Conservation (phyloP, 2,888 invertebrate species). For the Pollenia angustigena region DNA sequence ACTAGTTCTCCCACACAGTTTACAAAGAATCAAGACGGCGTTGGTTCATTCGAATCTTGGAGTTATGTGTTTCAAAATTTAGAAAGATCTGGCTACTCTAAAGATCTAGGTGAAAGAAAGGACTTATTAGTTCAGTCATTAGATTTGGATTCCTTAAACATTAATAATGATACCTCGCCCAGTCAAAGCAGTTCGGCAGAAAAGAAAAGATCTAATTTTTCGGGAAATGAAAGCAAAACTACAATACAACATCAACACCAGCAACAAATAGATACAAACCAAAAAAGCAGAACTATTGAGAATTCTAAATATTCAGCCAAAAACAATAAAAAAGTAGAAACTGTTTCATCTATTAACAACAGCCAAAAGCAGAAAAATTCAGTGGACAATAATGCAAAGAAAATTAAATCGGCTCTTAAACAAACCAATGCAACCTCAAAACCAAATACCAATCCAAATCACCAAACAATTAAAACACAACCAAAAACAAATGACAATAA, state of each 20-base stretch:
- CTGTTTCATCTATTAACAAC: conserved; percentile 27
- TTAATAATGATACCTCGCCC: conserved; percentile 76
- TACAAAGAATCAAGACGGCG: conserved; percentile 87
- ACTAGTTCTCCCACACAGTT: conserved; percentile 78
- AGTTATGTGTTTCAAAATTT: conserved; percentile 91
- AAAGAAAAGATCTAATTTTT: conserved; percentile 48
- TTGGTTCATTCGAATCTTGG: conserved; percentile 90
- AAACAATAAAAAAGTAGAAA: conserved; percentile 42
- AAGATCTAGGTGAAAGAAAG: conserved; percentile 88
- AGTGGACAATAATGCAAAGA: conserved; percentile 74
- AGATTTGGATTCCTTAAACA: conserved; percentile 81
- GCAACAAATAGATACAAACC: conserved; percentile 36
- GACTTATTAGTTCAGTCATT: conserved; percentile 85
- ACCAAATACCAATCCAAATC: conserved; percentile 12
- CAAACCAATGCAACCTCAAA: conserved; percentile 53
- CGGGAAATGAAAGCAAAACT: conserved; percentile 39
- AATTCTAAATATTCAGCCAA: conserved; percentile 37
- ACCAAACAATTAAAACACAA: conserved; percentile 54
- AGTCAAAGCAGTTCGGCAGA: conserved; percentile 58
- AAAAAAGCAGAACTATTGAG: conserved; percentile 42
- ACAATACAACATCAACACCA: not conserved
- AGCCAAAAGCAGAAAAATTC: conserved; percentile 69
- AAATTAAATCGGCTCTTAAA: conserved; percentile 79
- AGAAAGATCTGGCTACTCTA: conserved; percentile 89
- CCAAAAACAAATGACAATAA: conserved; percentile 66